These are phyloP conservation scores for Enteromius radiatus DNA, from an alignment of 2,797 vertebrate species.

Conservation along the genomic window DNA sequence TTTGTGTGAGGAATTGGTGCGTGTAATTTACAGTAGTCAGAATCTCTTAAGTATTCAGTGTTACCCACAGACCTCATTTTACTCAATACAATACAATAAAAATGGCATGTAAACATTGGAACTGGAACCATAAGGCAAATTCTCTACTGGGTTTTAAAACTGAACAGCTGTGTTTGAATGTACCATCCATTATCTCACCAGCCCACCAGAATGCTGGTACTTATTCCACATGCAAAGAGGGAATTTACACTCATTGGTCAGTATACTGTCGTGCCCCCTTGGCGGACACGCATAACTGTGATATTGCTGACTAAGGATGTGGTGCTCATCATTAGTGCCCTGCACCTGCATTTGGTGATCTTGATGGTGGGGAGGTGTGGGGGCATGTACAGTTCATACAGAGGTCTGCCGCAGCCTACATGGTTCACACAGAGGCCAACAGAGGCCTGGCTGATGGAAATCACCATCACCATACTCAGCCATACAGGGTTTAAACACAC, in stretches of 20 bases:
- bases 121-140: background rate
- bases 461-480: no score
- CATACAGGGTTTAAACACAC: no score
- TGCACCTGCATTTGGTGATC: no score
- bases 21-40: background rate
- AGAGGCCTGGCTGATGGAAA: no score
- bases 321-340: no score
- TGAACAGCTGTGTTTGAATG: background rate
- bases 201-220: background rate
- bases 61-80: background rate
- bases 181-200: background rate
- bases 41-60: background rate
- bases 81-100: background rate
- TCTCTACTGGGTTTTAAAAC: background rate
- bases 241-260: background rate
- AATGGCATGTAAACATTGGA: background rate
- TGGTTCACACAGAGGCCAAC: no score
- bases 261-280: no score
- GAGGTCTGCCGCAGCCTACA: no score
- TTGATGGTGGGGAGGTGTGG: no score
- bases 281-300: no score
- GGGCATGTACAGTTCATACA: no score
- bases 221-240: constrained; percentile 13
- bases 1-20: background rate
- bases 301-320: no score